Conservation (phyloP, 1,140 invertebrate species). For the Ceratoteleas bidentatus region DNA sequence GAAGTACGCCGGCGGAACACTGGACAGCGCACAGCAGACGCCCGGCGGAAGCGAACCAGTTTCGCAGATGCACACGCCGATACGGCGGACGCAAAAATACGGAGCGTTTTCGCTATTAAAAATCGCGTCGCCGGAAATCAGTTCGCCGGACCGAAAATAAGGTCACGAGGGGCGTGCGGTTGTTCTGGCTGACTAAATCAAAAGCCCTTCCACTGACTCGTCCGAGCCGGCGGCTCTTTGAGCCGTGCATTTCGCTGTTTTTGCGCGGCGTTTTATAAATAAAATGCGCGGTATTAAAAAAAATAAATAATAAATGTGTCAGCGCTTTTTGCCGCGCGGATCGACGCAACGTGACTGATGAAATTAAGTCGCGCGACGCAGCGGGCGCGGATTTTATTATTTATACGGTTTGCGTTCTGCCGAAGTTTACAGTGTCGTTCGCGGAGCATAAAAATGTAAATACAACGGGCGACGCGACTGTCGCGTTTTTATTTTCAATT, state of each 20-base stretch:
- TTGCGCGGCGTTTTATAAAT: too few species aligned
- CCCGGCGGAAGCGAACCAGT: slow-evolving; percentile 22
- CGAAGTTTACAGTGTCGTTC: background rate
- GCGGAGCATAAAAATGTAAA: slow-evolving; percentile 23
- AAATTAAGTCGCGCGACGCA: background rate
- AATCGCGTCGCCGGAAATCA: slow-evolving; percentile 30
- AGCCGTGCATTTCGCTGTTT: too few species aligned
- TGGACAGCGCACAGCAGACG: too few species aligned
- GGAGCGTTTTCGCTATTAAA: slow-evolving; percentile 24
- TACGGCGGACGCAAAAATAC: slow-evolving; percentile 42
- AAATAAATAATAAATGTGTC: too few species aligned
- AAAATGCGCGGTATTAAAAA: too few species aligned
- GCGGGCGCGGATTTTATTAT: slow-evolving; percentile 5
- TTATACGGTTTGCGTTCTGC: background rate
- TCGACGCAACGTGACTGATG: background rate
- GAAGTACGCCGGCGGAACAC: slow-evolving; percentile 10
- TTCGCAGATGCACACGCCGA: slow-evolving; percentile 29
- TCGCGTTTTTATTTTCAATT: slow-evolving; percentile 56
- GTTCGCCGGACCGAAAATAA: slow-evolving; percentile 22
- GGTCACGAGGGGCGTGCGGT: slow-evolving; percentile 2
- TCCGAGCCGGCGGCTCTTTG: too few species aligned
- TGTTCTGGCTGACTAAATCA: slow-evolving; percentile 11
- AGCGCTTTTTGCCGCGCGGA: background rate
- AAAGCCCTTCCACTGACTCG: too few species aligned
- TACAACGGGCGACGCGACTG: slow-evolving; percentile 9